phyloP scores from a whole-genome alignment of 2,888 invertebrate species.

The Orchesella flavescens region DNA sequence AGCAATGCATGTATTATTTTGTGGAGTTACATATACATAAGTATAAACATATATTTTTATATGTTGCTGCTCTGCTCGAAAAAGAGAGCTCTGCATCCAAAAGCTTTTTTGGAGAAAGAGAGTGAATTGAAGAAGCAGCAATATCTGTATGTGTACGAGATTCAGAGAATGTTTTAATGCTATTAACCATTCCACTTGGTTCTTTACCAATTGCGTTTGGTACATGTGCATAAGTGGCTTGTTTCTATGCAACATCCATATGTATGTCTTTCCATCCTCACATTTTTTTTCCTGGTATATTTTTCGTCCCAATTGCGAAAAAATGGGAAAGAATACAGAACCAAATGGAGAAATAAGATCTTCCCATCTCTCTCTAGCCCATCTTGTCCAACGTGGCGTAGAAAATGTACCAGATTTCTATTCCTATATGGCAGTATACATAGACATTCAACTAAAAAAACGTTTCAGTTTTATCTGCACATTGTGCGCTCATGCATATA shows the following conservation, averaged over 20 bases:
- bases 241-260: neutral
- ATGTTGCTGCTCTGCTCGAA: neutral
- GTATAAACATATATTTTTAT: neutral
- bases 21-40: neutral
- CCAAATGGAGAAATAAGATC: neutral
- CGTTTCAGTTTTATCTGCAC: no score
- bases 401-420: slow-evolving; percentile 15
- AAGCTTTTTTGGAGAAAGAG: neutral
- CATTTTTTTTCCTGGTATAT: neutral
- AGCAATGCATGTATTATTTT: no score
- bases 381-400: neutral
- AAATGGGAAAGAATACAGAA: neutral
- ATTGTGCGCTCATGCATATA: no score
- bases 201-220: neutral
- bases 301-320: slow-evolving; percentile 4
- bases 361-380: neutral
- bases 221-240: neutral
- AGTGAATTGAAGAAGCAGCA: neutral
- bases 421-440: neutral
- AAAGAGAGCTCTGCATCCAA: slow-evolving; percentile 20
- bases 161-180: neutral
- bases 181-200: slow-evolving; percentile 17
- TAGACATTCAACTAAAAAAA: neutral
- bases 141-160: neutral
- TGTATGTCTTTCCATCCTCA: neutral